Base-by-base conservation (phyloP, 2,113 vertebrate species). In the Coracopsis vasa region DNA sequence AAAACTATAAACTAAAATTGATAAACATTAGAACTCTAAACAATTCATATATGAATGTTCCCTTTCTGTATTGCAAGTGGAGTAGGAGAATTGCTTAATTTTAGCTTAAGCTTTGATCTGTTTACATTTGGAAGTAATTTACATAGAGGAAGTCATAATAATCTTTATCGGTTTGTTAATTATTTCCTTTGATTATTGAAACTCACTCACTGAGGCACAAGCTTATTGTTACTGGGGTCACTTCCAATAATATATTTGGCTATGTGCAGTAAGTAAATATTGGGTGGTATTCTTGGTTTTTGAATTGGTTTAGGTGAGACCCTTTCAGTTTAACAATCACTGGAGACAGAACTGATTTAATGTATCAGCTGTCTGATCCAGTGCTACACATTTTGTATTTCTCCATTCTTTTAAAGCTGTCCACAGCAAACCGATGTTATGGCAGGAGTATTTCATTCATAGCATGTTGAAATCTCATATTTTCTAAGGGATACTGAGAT, bases 151-250 rank as follows among this genome's bases (percentile, higher is more conserved):
- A 94, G 80, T 79, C 80, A 79, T 94, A 93, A 78, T 51, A 42
- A 96, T 91, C 83, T 93, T 91, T 93, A 91, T 95, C 96, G 80
- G 94, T 96, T 94, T 79, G 80, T 85, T 96, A 94, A 95, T 96
- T 86, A 88, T 95, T 93, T 97, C 91, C 75, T 94, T 96, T 96
- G 92, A 94, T 95, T 93, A 91, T 80, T 71, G 83, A 94, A 93
- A 93, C 75, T 96, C 44, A 33, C 47, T 96, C 47, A 94, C 62
- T 80, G 86, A 95, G 83, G 91, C 83, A 91, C 62, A 72, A 88
- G 64, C 44, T 90, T 42, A 86, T 83, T 92, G 78, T 87, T 94
- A 14, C 4, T 70, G 86, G 73, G 90, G 79, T 86, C 93, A 94
- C 54, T 62, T 53, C 84, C 80, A 90, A 41, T 83, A 79, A 79